phyloP scores from a whole-genome alignment of 2,797 vertebrate genomes.

The Thunnus albacares region DNA sequence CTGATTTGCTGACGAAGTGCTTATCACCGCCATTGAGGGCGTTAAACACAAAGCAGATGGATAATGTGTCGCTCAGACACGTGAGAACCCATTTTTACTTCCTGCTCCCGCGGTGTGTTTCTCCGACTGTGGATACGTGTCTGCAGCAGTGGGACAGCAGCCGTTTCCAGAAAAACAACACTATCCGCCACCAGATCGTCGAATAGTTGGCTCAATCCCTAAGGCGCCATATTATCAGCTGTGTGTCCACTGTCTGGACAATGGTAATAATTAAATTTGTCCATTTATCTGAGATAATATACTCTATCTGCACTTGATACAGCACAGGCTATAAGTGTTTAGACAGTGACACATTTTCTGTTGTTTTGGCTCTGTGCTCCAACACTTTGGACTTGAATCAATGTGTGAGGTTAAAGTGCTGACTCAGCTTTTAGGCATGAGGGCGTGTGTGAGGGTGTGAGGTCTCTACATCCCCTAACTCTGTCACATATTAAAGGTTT shows the following conservation, averaged over 20 bases:
- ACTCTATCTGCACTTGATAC: constrained; percentile 38
- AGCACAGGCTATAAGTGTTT: constrained; percentile 1
- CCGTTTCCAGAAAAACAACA: constrained; percentile 12
- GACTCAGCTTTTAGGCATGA: neutral
- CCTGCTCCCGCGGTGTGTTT: constrained; percentile 2
- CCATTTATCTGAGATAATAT: constrained; percentile 40
- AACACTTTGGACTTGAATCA: neutral
- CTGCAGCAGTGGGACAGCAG: constrained; percentile 12
- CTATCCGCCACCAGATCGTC: constrained; percentile 8
- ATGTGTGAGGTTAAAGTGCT: neutral
- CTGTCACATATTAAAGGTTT: no score
- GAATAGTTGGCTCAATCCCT: constrained; percentile 40
- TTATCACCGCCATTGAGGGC: neutral
- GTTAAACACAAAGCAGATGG: constrained; percentile 17
- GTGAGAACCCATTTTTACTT: neutral
- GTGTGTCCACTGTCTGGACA: constrained; percentile 43
- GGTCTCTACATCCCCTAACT: no score
- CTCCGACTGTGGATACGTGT: constrained; percentile 1
- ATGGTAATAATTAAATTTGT: constrained; percentile 62
- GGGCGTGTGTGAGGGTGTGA: neutral
- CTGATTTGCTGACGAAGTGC: constrained; percentile 1
- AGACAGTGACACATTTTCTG: neutral
- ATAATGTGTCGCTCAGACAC: constrained; percentile 22
- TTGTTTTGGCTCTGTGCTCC: constrained; percentile 32
- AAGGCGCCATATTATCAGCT: constrained; percentile 45